These are phyloP conservation scores for Tachysurus vachellii DNA, from an alignment of 2,113 vertebrate species.

Conservation along the genomic window DNA sequence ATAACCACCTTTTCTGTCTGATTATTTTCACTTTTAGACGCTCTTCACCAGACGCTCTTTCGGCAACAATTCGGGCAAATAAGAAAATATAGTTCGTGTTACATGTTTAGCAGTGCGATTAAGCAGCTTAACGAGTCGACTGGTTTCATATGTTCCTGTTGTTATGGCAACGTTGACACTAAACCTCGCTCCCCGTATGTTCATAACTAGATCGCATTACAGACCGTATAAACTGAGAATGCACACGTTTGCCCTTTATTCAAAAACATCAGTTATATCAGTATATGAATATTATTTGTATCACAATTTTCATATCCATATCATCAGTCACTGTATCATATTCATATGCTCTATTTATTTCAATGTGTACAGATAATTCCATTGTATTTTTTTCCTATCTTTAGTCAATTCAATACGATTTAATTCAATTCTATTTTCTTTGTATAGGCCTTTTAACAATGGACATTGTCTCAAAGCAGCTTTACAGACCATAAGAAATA, in stretches of 20 bases:
- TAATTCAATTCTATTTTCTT: too few relatives aligned
- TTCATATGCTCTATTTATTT: too few relatives aligned
- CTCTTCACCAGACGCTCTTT: not conserved
- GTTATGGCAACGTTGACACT: not conserved
- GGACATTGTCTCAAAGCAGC: too few relatives aligned
- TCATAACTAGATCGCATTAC: not conserved
- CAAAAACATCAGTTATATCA: too few relatives aligned
- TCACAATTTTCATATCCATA: too few relatives aligned
- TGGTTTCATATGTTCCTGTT: not conserved
- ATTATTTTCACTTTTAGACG: not conserved
- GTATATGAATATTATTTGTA: too few relatives aligned
- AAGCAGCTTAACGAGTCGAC: not conserved
- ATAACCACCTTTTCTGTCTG: not conserved
- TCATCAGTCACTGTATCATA: too few relatives aligned
- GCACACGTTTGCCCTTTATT: not conserved
- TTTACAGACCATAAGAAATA: too few relatives aligned
- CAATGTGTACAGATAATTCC: too few relatives aligned
- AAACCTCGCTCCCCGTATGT: not conserved
- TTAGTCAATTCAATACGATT: too few relatives aligned
- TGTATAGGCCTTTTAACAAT: too few relatives aligned
- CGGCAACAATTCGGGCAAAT: not conserved
- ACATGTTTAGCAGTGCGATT: not conserved
- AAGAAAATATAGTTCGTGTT: not conserved
- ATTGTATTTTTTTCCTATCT: too few relatives aligned
- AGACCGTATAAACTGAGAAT: not conserved